Percentiles rank a stretch among this genome's conserved stretches.
phyloP scores from a whole-genome alignment of 2,113 vertebrate genomes.

The Egretta garzetta region DNA sequence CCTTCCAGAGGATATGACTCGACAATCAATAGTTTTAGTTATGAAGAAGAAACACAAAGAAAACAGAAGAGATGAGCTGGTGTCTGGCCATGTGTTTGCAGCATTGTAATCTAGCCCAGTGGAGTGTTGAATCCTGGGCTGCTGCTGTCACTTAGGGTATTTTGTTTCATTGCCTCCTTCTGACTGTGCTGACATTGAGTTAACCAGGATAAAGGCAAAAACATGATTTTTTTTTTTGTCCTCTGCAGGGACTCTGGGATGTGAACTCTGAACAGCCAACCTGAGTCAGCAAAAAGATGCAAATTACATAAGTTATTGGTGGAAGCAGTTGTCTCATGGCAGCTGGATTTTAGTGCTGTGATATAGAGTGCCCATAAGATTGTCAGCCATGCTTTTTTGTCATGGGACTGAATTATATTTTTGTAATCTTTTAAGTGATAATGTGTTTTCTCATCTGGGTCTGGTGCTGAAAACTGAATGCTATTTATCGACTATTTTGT shows the following conservation, averaged over 20 bases:
- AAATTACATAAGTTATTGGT: not conserved
- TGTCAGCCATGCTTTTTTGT: not conserved
- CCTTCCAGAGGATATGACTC: not conserved
- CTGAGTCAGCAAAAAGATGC: not conserved
- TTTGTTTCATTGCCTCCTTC: not conserved
- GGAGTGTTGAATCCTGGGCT: not conserved
- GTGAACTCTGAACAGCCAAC: not conserved
- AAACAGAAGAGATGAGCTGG: not conserved
- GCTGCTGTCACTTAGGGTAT: not conserved
- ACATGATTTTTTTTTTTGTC: not conserved
- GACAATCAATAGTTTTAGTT: not conserved
- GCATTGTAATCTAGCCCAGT: not conserved
- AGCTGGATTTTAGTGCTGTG: not conserved
- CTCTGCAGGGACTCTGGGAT: not conserved
- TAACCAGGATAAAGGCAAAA: not conserved
- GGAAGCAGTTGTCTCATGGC: not conserved
- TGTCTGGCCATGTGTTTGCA: not conserved
- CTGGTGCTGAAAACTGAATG: not conserved
- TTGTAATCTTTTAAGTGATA: not conserved
- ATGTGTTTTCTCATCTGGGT: not conserved
- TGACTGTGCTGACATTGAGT: not conserved
- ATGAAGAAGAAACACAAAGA: not conserved
- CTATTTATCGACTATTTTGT: not conserved
- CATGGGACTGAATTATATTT: not conserved
- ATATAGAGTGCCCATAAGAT: not conserved